Evolutionary conservation across 2,797 vertebrate genomes (phyloP).

Genomic region (Geotrypetes seraphini): DNA sequence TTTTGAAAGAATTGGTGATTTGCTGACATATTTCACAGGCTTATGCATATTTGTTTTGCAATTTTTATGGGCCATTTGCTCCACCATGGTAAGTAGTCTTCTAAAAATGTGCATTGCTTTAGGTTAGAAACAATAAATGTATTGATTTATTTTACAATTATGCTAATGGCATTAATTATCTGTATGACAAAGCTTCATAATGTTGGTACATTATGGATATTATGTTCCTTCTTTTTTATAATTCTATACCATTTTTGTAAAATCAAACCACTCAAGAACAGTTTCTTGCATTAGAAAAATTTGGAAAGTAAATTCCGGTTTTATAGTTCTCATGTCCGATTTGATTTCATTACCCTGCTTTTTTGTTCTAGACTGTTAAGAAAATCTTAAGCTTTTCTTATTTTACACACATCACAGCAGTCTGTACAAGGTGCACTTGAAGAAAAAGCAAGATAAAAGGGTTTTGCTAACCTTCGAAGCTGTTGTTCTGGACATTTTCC

Average conservation of each 20-base stretch:
- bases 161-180: neutral
- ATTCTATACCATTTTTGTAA: no score
- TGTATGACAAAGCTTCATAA: no score
- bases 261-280: no score
- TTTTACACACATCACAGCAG: neutral
- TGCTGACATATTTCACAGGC: neutral
- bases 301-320: no score
- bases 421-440: neutral
- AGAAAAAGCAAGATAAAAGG: conserved; percentile 8
- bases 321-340: no score
- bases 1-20: conserved; percentile 1
- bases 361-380: no score
- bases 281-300: no score
- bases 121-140: conserved; percentile 1
- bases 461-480: conserved; percentile 43
- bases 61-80: neutral
- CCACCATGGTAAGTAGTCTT: neutral
- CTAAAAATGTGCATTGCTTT: neutral
- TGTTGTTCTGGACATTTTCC: conserved; percentile 27
- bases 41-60: neutral
- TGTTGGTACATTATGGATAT: no score
- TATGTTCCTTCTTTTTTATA: no score
- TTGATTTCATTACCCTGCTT: no score
- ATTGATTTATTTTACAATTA: neutral
- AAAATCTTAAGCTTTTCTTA: conserved; percentile 5